Conservation (phyloP, 2,888 invertebrate species). For the Cantharis rustica region DNA sequence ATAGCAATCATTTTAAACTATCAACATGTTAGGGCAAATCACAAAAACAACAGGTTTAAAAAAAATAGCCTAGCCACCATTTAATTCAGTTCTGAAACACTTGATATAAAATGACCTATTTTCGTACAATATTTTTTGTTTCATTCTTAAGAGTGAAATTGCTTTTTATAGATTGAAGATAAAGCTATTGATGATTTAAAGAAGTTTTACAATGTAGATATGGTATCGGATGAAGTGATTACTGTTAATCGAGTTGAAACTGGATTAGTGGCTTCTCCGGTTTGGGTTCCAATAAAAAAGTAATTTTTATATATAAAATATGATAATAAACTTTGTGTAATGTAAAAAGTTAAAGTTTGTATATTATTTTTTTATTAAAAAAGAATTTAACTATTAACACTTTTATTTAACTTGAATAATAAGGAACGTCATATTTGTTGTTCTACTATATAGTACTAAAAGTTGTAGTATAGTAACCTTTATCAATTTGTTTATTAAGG, state of each 20-base stretch:
- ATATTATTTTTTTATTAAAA: not conserved
- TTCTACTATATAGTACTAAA: not conserved
- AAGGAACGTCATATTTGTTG: not conserved
- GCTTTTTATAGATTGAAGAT: conserved; percentile 73
- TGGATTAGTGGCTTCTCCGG: conserved; percentile 61
- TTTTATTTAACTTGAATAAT: not conserved
- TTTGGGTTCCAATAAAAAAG: conserved; percentile 58
- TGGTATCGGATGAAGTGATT: conserved; percentile 73
- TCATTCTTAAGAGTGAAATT: not conserved
- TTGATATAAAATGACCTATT: too few relatives aligned
- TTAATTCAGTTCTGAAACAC: too few relatives aligned
- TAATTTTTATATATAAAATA: not conserved
- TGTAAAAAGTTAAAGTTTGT: not conserved
- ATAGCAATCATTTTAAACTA: too few relatives aligned
- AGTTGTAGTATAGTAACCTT: not conserved
- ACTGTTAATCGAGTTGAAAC: conserved; percentile 69
- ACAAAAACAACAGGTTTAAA: too few relatives aligned
- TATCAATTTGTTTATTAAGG: not conserved
- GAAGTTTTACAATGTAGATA: conserved; percentile 73
- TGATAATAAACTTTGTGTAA: not conserved
- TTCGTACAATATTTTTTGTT: not conserved
- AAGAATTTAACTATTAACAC: not conserved
- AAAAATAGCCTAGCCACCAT: too few relatives aligned
- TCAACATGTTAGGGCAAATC: too few relatives aligned
- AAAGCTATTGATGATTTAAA: conserved; percentile 81